Evolutionary conservation across 2,797 vertebrate genomes (phyloP).

Genomic region (Gorsachius magnificus): DNA sequence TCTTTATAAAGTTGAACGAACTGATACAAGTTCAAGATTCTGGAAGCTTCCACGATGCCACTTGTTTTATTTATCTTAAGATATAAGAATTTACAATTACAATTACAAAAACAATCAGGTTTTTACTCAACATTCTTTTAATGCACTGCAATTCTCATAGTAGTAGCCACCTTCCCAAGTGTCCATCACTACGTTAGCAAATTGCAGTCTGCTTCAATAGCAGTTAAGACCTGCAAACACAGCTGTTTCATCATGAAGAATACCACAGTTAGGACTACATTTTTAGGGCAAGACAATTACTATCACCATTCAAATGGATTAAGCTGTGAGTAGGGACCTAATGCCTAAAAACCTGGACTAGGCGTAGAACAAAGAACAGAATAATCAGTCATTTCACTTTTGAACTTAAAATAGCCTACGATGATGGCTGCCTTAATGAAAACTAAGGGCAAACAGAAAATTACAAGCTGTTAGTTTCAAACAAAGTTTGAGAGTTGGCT

Average conservation of each 20-base stretch:
- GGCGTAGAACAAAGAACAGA: background rate
- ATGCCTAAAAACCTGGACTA: background rate
- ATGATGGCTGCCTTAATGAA: background rate
- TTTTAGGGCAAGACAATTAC: background rate
- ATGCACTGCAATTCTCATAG: background rate
- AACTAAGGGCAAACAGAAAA: background rate
- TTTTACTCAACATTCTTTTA: background rate
- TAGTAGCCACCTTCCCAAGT: background rate
- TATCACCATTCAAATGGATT: background rate
- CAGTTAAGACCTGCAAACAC: background rate
- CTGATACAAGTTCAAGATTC: constrained; percentile 98
- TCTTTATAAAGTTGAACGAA: constrained; percentile 96
- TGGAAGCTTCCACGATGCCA: constrained; percentile 89
- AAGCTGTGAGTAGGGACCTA: background rate
- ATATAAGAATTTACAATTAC: constrained; percentile 41
- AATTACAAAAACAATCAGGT: too few species aligned
- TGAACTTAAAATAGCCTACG: background rate
- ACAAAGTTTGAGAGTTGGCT: background rate
- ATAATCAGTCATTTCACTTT: background rate
- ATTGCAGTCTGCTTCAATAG: background rate
- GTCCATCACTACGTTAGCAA: background rate
- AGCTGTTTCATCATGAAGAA: background rate
- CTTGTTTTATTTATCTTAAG: constrained; percentile 93
- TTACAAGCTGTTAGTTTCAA: background rate
- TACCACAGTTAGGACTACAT: background rate